Percentiles rank a stretch among this genome's conserved stretches.
Conservation (phyloP, 2,797 vertebrate species). For the Chanos chanos region DNA sequence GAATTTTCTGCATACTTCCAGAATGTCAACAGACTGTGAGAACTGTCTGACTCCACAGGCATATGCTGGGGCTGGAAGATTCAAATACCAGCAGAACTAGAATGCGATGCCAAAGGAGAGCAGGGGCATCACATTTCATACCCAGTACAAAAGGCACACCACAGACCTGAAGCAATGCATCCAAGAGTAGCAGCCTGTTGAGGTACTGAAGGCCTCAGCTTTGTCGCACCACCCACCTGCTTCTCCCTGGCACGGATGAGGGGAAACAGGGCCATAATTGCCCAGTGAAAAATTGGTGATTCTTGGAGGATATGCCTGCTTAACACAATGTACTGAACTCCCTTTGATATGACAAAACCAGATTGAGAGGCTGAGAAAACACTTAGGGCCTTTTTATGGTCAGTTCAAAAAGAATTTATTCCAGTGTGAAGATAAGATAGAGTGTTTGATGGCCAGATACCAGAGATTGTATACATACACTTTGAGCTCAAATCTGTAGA, state of each 20-base stretch:
- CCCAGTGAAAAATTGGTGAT: conserved; percentile 51
- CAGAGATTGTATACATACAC: too few species aligned
- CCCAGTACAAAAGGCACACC: conserved; percentile 14
- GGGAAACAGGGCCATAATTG: conserved; percentile 44
- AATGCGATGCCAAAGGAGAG: conserved; percentile 5
- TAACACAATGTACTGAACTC: conserved; percentile 37
- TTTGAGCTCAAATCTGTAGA: too few species aligned
- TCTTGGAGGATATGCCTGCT: conserved; percentile 47
- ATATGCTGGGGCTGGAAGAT: conserved; percentile 29
- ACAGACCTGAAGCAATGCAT: conserved; percentile 13
- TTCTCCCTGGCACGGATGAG: conserved; percentile 54
- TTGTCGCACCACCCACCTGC: conserved; percentile 52
- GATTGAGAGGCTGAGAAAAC: conserved; percentile 34
- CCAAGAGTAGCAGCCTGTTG: conserved; percentile 25
- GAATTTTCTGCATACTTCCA: conserved; percentile 39
- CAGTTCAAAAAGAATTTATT: too few species aligned
- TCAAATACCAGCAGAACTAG: conserved; percentile 7
- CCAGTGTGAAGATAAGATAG: too few species aligned
- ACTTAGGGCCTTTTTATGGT: conserved; percentile 14
- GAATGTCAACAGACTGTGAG: conserved; percentile 40
- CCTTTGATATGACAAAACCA: conserved; percentile 26
- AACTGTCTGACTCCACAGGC: conserved; percentile 25
- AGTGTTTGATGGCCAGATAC: too few species aligned
- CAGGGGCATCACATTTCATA: conserved; percentile 5
- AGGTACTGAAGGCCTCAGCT: conserved; percentile 30